Base-by-base conservation (phyloP, 2,888 invertebrate genomes). In the Beris morrisii region DNA sequence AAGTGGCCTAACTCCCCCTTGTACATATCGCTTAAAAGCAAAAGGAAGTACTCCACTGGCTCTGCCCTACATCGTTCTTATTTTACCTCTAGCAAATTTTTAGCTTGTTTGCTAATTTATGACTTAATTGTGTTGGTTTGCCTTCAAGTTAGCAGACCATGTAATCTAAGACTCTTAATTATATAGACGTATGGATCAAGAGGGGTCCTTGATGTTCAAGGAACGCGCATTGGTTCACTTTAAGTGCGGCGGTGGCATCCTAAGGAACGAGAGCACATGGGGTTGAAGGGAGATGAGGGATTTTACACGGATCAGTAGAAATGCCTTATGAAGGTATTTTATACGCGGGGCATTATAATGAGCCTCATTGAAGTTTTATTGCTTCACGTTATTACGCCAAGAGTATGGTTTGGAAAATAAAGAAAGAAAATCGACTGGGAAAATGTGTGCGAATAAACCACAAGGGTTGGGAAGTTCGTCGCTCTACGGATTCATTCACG, bases 151-250 rank as follows among this genome's bases (percentile, higher is more conserved):
- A 61, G 22, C 61, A 48, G 59, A 59, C 59, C 59, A 38, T 59
- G 59, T 59, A 59, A 59, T 59, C 59, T 59, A 32, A 59, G 30
- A 59, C 59, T 59, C 59, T 59, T 58, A 58, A 58, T 58, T 46
- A 58, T 46, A 58, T 30, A 45, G 45, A 56, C 9, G 56, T 38
- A 56, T 56, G 56, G 43, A 56, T 56, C 13, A 43, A 56, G 15
- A 43, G 32, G n/a, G 43, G 11, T 56, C 9, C 32, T 11, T 56
- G 32, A n/a, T 56, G 22, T 56, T 22, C 56, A 38, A 13, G 15
- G 15, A 52, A 15, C 11, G 32, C n/a, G 4, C 43, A 38, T 43
- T 43, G 31, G 31, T 30, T 31, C 12, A 28, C 31, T 52, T 15
- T 28, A 52, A 52, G 31, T 30, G 31, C 30, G 22, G 28, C 54